phyloP scores from a whole-genome alignment of 1,140 invertebrate species.

The Drosophila parvula region DNA sequence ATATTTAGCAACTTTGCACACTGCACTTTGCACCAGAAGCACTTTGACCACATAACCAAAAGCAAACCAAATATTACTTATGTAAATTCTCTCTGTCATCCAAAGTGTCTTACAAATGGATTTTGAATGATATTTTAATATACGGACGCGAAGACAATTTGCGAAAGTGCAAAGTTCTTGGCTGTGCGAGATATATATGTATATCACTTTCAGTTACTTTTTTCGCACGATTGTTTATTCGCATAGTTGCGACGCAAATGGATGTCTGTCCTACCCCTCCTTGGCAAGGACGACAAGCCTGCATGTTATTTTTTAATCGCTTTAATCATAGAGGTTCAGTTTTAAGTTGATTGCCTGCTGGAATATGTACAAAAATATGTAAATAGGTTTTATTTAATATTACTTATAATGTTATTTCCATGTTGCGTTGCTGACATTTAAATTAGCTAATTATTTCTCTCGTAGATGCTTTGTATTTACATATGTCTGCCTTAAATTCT shows the following conservation, averaged over 20 bases:
- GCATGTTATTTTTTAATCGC: conserved; percentile 25
- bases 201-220: conserved; percentile 67
- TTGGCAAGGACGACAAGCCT: conserved; percentile 11
- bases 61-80: conserved; percentile 59
- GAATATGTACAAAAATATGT: neutral
- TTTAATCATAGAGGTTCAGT: neutral
- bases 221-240: conserved; percentile 62
- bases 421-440: neutral
- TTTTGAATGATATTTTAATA: conserved; percentile 65
- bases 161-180: conserved; percentile 37
- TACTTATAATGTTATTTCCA: neutral
- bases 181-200: conserved; percentile 30
- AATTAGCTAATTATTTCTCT: neutral
- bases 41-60: conserved; percentile 57
- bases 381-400: neutral
- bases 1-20: conserved; percentile 30
- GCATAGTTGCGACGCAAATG: conserved; percentile 65
- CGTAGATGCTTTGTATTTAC: neutral
- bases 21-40: conserved; percentile 48
- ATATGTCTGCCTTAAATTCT: neutral
- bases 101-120: conserved; percentile 64
- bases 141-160: conserved; percentile 51
- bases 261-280: too few species aligned
- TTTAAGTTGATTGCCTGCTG: conserved; percentile 15
- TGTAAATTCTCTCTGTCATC: conserved; percentile 24